Evolutionary conservation across 2,797 vertebrate genomes (phyloP).

Genomic region (Geotrypetes seraphini): DNA sequence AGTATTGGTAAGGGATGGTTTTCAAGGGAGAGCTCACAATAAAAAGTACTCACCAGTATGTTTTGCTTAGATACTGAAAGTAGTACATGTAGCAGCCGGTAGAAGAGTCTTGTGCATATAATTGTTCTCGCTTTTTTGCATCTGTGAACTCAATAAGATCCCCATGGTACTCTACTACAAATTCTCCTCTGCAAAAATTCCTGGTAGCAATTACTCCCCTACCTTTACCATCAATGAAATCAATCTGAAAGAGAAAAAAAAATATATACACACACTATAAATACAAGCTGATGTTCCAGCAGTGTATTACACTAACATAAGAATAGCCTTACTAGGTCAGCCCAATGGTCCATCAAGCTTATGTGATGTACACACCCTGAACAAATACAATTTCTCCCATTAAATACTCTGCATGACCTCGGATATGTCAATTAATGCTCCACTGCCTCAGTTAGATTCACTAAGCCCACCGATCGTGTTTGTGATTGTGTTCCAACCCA

Average conservation of each 20-base stretch:
- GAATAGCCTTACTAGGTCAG: no score
- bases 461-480: no score
- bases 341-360: no score
- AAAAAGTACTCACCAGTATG: slow-evolving; percentile 77
- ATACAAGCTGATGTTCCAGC: no score
- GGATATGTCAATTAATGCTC: no score
- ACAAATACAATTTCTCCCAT: rapidly evolving
- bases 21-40: not conserved
- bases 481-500: no score
- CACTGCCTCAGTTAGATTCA: no score
- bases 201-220: slow-evolving; percentile 83
- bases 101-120: slow-evolving; percentile 75
- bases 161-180: slow-evolving; percentile 93
- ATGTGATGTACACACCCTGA: not conserved
- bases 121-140: slow-evolving; percentile 70
- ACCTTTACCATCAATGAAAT: slow-evolving; percentile 85
- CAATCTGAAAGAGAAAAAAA: slow-evolving; percentile 55
- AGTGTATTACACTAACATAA: not conserved
- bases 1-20: no score
- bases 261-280: no score
- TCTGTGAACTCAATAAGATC: slow-evolving; percentile 90
- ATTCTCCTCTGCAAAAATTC: slow-evolving; percentile 82
- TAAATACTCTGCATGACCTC: no score
- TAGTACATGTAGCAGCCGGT: slow-evolving; percentile 98
- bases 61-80: slow-evolving; percentile 82